Conservation (phyloP, 2,113 vertebrate species). For the Grammomys dolichurus region DNA sequence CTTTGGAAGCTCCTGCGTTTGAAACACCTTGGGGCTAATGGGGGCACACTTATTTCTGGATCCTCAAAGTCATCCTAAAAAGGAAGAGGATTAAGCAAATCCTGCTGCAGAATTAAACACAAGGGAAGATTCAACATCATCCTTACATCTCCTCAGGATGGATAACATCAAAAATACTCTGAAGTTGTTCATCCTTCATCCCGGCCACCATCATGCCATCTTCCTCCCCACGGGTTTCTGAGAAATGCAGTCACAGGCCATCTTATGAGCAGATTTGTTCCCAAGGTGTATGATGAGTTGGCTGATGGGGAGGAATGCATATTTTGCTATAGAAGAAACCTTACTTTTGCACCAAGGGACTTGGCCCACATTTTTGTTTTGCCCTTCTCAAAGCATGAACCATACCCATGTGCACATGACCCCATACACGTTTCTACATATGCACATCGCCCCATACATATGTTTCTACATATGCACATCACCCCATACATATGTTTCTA, state of each 20-base stretch:
- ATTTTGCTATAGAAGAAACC: background rate
- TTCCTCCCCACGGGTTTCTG: background rate
- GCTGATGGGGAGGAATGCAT: background rate
- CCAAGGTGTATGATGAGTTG: background rate
- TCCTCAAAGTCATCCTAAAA: background rate
- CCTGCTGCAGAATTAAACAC: slow-evolving; percentile 46
- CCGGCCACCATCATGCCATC: fast-evolving
- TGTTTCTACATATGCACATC: too few species aligned
- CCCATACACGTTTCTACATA: too few species aligned
- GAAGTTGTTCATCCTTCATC: too few species aligned
- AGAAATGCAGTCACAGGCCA: background rate
- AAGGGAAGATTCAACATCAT: background rate
- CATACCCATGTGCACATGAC: fast-evolving
- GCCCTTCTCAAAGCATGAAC: too few species aligned
- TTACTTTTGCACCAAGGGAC: background rate
- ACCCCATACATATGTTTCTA: too few species aligned
- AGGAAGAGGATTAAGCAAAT: background rate
- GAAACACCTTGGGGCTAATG: background rate
- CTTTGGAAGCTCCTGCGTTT: background rate
- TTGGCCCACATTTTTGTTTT: background rate
- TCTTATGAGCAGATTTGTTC: background rate
- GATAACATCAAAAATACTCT: background rate
- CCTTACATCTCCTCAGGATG: background rate
- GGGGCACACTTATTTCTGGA: slow-evolving; percentile 7
- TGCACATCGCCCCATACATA: too few species aligned